Base-by-base conservation (phyloP, 2,888 invertebrate species). In the Microctonus aethiopoides region DNA sequence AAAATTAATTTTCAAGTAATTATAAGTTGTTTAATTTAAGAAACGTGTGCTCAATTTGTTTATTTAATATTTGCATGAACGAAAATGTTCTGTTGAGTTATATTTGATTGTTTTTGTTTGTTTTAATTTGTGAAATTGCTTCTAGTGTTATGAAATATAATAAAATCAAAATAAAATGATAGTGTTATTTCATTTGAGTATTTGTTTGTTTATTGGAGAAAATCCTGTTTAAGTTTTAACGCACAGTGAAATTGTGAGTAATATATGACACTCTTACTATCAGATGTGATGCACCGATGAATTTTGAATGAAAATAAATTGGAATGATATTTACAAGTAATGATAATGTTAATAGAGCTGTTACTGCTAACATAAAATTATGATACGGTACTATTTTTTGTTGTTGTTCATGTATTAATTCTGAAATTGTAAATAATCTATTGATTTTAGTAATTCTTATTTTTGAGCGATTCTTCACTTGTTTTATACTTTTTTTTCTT, bases 291-390 rank as follows among this genome's bases (percentile, higher is more conserved):
- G 51, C 20, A 54, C 22, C 9, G 24, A 10, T 54, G 22, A 22
- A 54, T 54, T 3, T 54, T 54, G 52, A 54, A 39, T 39, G 39
- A n/a, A 41, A 57, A 67, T 62, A 60, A 65, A 74, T 69, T 73
- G 70, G 68, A 75, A 75, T 78, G 75, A 74, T 79, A 79, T 78
- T 76, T 79, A 79, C 78, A 79, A 60, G 70, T 76, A 52, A 24
- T 51, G 34, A 24, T 22, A 36, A 34, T 36, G 9, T 3, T 36
- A 60, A n/a, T 51, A 16, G 32, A 20, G 20, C 13, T 22, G 9
- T 16, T 51, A 51, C 9, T 51, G n/a, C n/a, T 22, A 16, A 10
- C 11, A 22, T 9, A 7, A 54, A 7, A 16, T 2, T 1, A 39
- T 39, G 20, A 61, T 10, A 11, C 9, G 20, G 20, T 39, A 13